Evolutionary conservation across 2,113 vertebrate genomes (phyloP).

Genomic region (Pantherophis guttatus): DNA sequence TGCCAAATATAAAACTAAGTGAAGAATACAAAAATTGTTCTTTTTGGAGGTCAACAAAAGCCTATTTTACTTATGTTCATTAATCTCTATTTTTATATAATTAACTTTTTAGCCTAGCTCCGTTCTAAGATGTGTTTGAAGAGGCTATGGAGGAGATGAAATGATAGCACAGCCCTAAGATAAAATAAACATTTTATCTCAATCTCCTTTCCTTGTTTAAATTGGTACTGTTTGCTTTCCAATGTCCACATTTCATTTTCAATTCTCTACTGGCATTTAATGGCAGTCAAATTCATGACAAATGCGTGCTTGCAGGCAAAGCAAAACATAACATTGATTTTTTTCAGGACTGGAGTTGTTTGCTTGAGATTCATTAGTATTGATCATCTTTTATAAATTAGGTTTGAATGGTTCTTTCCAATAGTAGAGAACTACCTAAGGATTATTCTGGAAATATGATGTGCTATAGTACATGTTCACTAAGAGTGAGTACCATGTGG

Average conservation of each 20-base stretch:
- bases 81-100: slow-evolving; percentile 49
- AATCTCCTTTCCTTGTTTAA: slow-evolving; percentile 38
- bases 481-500: not conserved
- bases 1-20: slow-evolving; percentile 54
- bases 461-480: not conserved
- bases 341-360: slow-evolving; percentile 28
- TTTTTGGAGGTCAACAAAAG: slow-evolving; percentile 53
- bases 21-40: slow-evolving; percentile 58
- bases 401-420: slow-evolving; percentile 35
- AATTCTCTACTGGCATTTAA: slow-evolving; percentile 40
- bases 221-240: slow-evolving; percentile 26
- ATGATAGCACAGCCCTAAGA: not conserved
- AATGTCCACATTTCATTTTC: slow-evolving; percentile 45
- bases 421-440: not conserved
- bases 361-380: slow-evolving; percentile 42
- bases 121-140: not conserved
- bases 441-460: not conserved
- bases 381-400: slow-evolving; percentile 45
- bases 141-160: not conserved
- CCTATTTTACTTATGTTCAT: slow-evolving; percentile 48
- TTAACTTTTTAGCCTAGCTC: slow-evolving; percentile 36
- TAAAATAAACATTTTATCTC: slow-evolving; percentile 10
- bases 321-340: slow-evolving; percentile 40
- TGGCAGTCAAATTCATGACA: slow-evolving; percentile 25
- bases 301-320: slow-evolving; percentile 28